Conservation (phyloP, 2,888 invertebrate genomes). For the Mythimna lalbum region DNA sequence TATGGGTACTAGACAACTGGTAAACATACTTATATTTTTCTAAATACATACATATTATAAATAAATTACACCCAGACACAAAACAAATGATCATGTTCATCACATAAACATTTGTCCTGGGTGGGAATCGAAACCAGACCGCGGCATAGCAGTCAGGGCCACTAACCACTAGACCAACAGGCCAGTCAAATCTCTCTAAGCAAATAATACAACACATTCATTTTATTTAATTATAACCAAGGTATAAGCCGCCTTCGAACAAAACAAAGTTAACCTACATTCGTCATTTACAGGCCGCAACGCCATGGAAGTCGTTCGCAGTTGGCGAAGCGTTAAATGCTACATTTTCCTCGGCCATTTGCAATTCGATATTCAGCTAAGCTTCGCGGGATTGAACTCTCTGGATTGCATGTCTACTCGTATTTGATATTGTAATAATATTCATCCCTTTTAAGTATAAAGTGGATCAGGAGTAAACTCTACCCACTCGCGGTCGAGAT, state of each 20-base stretch:
- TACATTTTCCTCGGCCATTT: constrained; percentile 88
- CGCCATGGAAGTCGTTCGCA: constrained; percentile 81
- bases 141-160: too few species aligned
- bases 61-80: too few species aligned
- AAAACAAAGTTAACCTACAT: constrained; percentile 32
- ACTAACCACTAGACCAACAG: too few species aligned
- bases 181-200: too few species aligned
- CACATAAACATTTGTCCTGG: too few species aligned
- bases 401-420: constrained; percentile 80
- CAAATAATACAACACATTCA: too few species aligned
- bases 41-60: too few species aligned
- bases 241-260: background rate
- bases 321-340: constrained; percentile 88
- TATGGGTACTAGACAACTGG: too few species aligned
- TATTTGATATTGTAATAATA: constrained; percentile 83
- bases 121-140: too few species aligned
- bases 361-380: constrained; percentile 89
- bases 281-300: constrained; percentile 72
- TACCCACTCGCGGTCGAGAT: constrained; percentile 53
- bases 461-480: constrained; percentile 70
- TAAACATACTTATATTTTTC: too few species aligned
- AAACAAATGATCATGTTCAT: too few species aligned
- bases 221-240: too few species aligned
- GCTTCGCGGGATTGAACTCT: constrained; percentile 84
- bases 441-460: constrained; percentile 80